Base-by-base conservation (phyloP, 2,797 vertebrate genomes). In the Syncerus caffer region DNA sequence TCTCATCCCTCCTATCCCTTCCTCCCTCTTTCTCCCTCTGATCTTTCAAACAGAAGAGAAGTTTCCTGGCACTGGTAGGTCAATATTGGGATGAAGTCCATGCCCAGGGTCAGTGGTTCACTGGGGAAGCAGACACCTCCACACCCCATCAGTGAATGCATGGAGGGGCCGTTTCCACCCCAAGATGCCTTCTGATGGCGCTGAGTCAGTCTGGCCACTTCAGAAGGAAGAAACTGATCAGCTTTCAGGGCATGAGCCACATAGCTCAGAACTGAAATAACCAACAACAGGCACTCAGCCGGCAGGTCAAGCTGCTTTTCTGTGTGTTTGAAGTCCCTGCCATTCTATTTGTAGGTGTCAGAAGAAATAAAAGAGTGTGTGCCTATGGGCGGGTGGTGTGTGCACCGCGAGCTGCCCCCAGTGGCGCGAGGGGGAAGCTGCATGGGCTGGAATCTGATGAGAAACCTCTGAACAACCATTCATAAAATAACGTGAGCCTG, bases 341-440 rank as follows among this genome's bases (percentile, higher is more conserved):
- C 29, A 0, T 87, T 96, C 96, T 93, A n/a, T 95, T 95, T 95
- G 96, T 94, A 95, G 95, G 86, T 95, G 96, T 96, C 95, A 87
- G 84, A 97, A 86, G 86, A 96, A 97, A 98, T 95, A 91, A 97
- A 96, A 97, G 92, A 96, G 53, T 55, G 29, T 1, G 0, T 57
- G 71, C 60, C 83, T 87, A 85, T 87, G 92, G 93, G 85, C 13
- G 0, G 79, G 67, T 80, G 47, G 58, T 71, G 27, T 83, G 85
- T 74, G 21, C 57, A 62, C 89, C 93, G 12, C 9, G 51, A 96
- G 55, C 74, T 27, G 45, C 93, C 96, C 85, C 78, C 55, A 42
- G 86, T 86, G 94, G 85, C 47, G 15, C 3, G 15, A 50, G 31
- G 7, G 34, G 38, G 64, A 31, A 53, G 42, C 47, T 31, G 31